These are phyloP conservation scores for Acropternis orthonyx DNA, from an alignment of 2,797 vertebrate species.

Conservation along the genomic window DNA sequence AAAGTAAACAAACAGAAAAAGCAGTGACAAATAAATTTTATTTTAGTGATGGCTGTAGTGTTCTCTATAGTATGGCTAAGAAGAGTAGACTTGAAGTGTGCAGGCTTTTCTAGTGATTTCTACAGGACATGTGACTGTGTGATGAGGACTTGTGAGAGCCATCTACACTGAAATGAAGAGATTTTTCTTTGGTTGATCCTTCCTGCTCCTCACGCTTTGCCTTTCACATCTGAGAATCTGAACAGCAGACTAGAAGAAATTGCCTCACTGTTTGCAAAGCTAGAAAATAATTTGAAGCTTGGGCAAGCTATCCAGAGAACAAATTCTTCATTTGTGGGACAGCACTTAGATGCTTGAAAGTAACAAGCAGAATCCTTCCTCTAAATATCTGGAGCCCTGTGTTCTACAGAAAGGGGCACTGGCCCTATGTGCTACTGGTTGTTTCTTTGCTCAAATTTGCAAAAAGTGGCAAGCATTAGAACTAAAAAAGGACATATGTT, in stretches of 20 bases:
- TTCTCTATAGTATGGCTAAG: background rate
- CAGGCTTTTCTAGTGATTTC: background rate
- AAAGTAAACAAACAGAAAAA: slow-evolving; percentile 14
- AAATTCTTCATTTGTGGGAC: background rate
- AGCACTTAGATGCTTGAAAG: background rate
- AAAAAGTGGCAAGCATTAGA: background rate
- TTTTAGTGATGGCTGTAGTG: background rate
- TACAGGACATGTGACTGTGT: background rate
- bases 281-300: background rate
- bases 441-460: background rate
- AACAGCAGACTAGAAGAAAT: background rate
- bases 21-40: background rate
- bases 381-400: background rate
- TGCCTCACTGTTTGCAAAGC: background rate
- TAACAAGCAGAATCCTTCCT: background rate
- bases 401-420: background rate
- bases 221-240: background rate
- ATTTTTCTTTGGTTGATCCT: background rate
- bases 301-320: background rate
- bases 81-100: background rate
- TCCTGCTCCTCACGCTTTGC: background rate
- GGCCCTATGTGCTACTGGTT: background rate
- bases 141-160: background rate
- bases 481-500: background rate
- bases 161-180: background rate